Evolutionary conservation across 2,888 invertebrate genomes (phyloP).

Genomic region (Ptychoptera albimana): DNA sequence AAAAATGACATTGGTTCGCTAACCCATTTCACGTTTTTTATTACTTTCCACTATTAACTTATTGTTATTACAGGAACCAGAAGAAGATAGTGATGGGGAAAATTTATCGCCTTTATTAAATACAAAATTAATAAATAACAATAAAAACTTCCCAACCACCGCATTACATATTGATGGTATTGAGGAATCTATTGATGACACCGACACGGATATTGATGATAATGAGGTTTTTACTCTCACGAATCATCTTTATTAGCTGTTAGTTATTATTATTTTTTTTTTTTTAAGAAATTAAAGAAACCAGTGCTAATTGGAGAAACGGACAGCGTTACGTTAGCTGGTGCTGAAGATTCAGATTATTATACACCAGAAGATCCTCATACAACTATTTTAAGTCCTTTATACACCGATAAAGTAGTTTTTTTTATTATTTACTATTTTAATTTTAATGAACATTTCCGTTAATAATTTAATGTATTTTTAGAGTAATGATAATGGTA

Average conservation of each 20-base stretch:
- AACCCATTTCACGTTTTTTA: too few species aligned
- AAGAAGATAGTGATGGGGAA: conserved; percentile 71
- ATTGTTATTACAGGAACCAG: conserved; percentile 18
- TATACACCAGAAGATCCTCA: conserved; percentile 63
- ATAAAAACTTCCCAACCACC: conserved; percentile 5
- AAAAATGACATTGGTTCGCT: conserved; percentile 23
- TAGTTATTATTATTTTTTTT: not conserved
- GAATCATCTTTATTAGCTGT: not conserved
- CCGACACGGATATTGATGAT: conserved; percentile 34
- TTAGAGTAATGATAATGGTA: too few species aligned
- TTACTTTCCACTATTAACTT: too few species aligned
- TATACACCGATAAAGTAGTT: conserved; percentile 30
- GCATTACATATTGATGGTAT: conserved; percentile 31
- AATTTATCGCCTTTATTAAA: conserved; percentile 57
- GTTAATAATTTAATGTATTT: too few species aligned
- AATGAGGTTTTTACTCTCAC: not conserved
- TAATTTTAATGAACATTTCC: too few species aligned
- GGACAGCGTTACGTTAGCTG: conserved; percentile 17
- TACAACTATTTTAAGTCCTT: conserved; percentile 47
- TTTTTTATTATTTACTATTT: not conserved
- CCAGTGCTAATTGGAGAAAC: conserved; percentile 9
- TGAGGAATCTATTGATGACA: conserved; percentile 45
- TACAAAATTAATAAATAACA: conserved; percentile 11
- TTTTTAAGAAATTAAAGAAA: not conserved
- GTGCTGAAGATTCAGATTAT: conserved; percentile 58